These are phyloP conservation scores for Eupithecia centaureata DNA, from an alignment of 2,888 invertebrate genomes.

Conservation along the genomic window DNA sequence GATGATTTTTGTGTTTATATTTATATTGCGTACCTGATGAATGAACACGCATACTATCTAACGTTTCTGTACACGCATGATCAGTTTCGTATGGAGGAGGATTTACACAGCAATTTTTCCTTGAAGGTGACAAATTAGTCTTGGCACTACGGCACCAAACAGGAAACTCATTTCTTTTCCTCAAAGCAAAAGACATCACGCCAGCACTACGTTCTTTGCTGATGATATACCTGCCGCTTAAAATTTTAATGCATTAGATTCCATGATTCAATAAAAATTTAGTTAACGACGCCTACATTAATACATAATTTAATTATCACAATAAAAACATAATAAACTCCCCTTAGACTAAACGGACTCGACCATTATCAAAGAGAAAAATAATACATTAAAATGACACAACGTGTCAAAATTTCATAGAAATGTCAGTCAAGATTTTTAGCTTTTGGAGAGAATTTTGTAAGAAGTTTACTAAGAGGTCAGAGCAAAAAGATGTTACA, in stretches of 20 bases:
- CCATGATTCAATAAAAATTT: not conserved
- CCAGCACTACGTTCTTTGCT: not conserved
- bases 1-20: not conserved
- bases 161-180: not conserved
- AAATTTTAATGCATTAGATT: not conserved
- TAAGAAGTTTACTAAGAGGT: not conserved
- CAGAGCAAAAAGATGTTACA: not conserved
- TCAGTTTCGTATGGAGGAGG: slow-evolving; percentile 4
- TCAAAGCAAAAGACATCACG: not conserved
- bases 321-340: not conserved
- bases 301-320: not conserved
- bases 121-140: not conserved
- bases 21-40: not conserved
- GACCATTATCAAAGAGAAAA: not conserved
- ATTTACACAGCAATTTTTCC: not conserved
- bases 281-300: not conserved
- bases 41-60: not conserved
- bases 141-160: not conserved
- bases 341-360: not conserved
- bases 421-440: not conserved
- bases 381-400: not conserved
- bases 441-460: not conserved
- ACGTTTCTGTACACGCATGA: not conserved
- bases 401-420: too few species aligned
- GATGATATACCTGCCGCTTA: not conserved